Evolutionary conservation across 64 coral and sea anemone species (phyloP), one percentile per base, ranked within the genome.

Genomic region (Catalaphyllia jardinei): DNA sequence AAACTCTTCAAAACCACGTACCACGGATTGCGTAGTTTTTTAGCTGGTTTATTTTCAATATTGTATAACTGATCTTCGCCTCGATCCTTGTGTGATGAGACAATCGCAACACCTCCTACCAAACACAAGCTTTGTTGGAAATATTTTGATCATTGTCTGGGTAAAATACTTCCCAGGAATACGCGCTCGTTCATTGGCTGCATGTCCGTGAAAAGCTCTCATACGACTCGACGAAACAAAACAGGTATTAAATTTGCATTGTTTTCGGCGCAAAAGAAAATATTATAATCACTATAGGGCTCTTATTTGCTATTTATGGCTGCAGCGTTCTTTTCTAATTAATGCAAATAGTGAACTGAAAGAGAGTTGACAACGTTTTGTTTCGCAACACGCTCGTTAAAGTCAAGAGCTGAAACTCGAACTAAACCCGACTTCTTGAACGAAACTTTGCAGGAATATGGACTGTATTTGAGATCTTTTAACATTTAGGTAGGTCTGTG

Each of bases 261-360:
- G 79, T 65, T 85, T 39, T 31, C 24, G 10, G 24, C 8, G 0
- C 4, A 79, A 27, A 51, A 85, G 62, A 31, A 24, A 27, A 69
- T 71, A 85, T 71, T 28, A 27, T 51, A 85, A 83, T 51, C 31
- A 10, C 10, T 71, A 20, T 71, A 52, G 22, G 11, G 22, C 59
- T 83, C 38, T 85, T 63, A 85, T 85, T 71, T 67, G 35, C 81
- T 85, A 85, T 71, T 85, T 67, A 25, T 27, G 38, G 60, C 2
- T 24, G 25, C 19, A 50, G 81, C 63, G 81, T 85, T 85, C 81
- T 71, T 50, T 84, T 60, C 14, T 28, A 85, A 85, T 85, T 85
- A 42, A 85, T 85, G 62, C 63, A 85, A 71, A 85, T 71, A 27
- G 20, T 14, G 33, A 50, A 49, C 3, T 49, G 74, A 50, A 77